A percentile compares a stretch with the other conserved stretches of the same genome.
phyloP scores from a whole-genome alignment of 2,797 vertebrate genomes.

The Alcedo quadribrachys region DNA sequence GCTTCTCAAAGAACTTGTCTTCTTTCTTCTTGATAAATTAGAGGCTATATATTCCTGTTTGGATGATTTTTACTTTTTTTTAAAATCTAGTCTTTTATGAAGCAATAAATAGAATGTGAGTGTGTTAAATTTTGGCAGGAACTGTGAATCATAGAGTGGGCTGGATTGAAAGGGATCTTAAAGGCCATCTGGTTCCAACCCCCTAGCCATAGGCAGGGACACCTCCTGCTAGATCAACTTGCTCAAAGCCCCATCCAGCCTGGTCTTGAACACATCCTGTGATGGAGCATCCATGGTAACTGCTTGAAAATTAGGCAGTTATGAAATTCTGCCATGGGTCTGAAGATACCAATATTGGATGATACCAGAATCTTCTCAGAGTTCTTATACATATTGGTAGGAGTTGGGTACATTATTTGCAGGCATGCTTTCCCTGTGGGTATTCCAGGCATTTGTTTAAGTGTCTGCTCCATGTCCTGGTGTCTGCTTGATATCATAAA shows the following conservation, averaged over 20 bases:
- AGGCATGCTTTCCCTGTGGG: neutral
- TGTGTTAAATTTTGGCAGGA: neutral
- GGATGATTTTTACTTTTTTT: neutral
- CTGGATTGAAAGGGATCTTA: too few relatives aligned
- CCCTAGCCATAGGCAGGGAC: too few relatives aligned
- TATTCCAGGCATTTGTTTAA: neutral
- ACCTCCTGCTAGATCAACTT: too few relatives aligned
- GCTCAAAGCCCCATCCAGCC: too few relatives aligned
- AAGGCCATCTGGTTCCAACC: too few relatives aligned
- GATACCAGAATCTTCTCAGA: neutral
- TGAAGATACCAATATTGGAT: neutral
- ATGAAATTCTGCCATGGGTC: neutral
- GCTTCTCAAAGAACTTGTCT: neutral
- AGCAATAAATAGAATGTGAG: neutral
- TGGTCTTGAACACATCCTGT: too few relatives aligned
- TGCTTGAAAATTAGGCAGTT: neutral
- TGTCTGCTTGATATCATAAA: neutral
- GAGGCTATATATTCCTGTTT: neutral
- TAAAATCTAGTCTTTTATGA: neutral
- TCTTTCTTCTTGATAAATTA: neutral
- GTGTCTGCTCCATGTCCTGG: neutral
- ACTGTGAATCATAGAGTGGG: neutral
- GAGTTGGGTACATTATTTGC: neutral
- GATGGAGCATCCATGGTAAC: neutral
- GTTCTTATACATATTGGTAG: neutral